phyloP scores from a whole-genome alignment of 1,140 invertebrate species.

The Drosophila subpulchrella region DNA sequence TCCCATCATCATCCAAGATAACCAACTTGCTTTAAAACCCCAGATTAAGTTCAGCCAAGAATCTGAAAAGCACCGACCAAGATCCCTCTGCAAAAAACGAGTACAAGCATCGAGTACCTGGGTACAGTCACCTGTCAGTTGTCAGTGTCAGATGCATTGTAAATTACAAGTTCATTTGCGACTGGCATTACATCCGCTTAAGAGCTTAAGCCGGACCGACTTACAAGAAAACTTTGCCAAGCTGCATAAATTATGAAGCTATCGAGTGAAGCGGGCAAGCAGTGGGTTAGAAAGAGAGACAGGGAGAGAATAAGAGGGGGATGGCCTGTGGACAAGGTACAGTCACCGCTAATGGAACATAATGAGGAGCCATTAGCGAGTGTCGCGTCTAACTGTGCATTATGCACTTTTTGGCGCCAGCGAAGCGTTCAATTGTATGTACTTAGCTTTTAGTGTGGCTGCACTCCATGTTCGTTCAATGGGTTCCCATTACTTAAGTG shows the following conservation, averaged over 20 bases:
- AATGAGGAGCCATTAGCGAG: conserved; percentile 73
- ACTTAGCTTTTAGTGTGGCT: conserved; percentile 4
- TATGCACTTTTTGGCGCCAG: conserved; percentile 62
- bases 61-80: conserved; percentile 4
- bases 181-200: conserved; percentile 74
- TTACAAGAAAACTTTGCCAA: conserved; percentile 30
- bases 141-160: conserved; percentile 78
- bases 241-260: conserved; percentile 62
- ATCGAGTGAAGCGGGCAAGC: background rate
- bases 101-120: conserved; percentile 13
- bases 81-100: background rate
- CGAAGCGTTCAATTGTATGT: conserved; percentile 57
- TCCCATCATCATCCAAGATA: background rate
- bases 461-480: background rate
- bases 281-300: conserved; percentile 5
- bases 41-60: conserved; percentile 15
- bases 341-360: conserved; percentile 66
- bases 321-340: conserved; percentile 13
- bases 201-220: conserved; percentile 28
- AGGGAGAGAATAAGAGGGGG: background rate
- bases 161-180: conserved; percentile 81
- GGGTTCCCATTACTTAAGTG: no score
- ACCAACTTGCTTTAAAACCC: background rate
- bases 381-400: conserved; percentile 62
- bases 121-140: conserved; percentile 46